phyloP scores from a whole-genome alignment of 2,888 invertebrate genomes.

The Callyntrura guangdongensis region DNA sequence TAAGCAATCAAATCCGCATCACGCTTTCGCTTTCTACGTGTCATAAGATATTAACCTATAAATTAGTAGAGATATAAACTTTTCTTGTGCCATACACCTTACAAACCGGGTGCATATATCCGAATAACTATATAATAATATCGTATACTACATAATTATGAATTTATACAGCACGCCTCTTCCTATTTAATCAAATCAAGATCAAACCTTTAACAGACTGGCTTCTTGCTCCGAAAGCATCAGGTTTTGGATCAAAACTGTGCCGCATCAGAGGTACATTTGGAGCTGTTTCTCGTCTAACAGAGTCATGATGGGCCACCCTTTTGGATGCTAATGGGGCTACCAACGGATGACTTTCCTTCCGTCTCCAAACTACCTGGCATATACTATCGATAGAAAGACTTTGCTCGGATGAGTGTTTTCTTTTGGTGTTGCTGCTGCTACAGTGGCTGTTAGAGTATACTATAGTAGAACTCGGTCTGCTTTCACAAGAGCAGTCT shows the following conservation, averaged over 20 bases:
- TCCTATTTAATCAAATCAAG: conserved; percentile 55
- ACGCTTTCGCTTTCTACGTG: conserved; percentile 24
- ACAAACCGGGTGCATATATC: too few relatives aligned
- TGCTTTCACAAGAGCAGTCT: conserved; percentile 18
- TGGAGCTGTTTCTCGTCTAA: conserved; percentile 63
- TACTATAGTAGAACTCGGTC: background rate
- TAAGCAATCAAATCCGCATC: conserved; percentile 46
- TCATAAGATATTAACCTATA: conserved; percentile 52
- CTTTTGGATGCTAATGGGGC: conserved; percentile 41
- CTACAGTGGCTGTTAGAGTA: background rate
- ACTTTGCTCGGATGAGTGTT: conserved; percentile 53
- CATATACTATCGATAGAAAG: conserved; percentile 74
- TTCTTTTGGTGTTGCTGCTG: background rate
- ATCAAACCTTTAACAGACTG: conserved; percentile 80
- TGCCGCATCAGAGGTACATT: conserved; percentile 66
- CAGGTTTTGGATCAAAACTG: conserved; percentile 41
- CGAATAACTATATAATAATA: background rate
- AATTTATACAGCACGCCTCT: conserved; percentile 41
- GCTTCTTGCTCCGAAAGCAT: conserved; percentile 71
- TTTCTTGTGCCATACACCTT: background rate
- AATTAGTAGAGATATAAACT: conserved; percentile 19
- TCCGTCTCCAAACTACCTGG: conserved; percentile 76
- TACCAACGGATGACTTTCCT: conserved; percentile 67
- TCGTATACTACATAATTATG: background rate
- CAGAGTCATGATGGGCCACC: conserved; percentile 23